Percentiles rank a stretch among this genome's conserved stretches.
These are phyloP conservation scores for Patella depressa DNA, from an alignment of 2,888 invertebrate species.

Conservation along the genomic window DNA sequence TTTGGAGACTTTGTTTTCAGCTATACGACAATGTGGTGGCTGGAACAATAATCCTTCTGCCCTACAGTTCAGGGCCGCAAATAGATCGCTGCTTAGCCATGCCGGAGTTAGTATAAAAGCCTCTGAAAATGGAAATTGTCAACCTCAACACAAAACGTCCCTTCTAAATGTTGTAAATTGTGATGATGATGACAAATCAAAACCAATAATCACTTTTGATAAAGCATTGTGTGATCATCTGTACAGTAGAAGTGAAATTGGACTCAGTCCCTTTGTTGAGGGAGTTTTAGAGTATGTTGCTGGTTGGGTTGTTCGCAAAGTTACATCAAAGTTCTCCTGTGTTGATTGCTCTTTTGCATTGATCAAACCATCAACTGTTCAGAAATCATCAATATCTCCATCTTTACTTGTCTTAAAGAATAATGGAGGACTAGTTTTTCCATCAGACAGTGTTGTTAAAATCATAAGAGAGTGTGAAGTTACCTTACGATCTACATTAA, in stretches of 20 bases:
- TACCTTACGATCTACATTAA: no score
- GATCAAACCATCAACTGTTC: no score
- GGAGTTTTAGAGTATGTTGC: no score
- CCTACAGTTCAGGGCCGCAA: slow-evolving; percentile 14
- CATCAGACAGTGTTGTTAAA: no score
- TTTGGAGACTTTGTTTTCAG: slow-evolving; percentile 15
- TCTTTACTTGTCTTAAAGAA: no score
- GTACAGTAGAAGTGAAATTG: neutral
- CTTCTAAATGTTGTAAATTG: neutral
- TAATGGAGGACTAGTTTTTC: no score
- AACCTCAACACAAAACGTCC: neutral
- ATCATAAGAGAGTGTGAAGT: no score
- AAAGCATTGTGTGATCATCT: neutral
- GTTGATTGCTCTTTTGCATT: no score
- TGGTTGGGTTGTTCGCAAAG: no score
- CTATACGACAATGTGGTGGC: slow-evolving; percentile 8
- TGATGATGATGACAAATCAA: neutral
- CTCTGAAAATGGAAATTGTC: neutral
- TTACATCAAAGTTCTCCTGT: no score
- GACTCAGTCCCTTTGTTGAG: no score
- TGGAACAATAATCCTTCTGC: slow-evolving; percentile 19
- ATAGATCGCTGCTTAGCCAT: slow-evolving; percentile 7
- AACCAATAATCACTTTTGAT: neutral
- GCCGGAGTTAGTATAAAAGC: neutral
- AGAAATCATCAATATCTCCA: no score